Evolutionary conservation across 2,888 invertebrate species (phyloP).

Genomic region (Tachina fera): DNA sequence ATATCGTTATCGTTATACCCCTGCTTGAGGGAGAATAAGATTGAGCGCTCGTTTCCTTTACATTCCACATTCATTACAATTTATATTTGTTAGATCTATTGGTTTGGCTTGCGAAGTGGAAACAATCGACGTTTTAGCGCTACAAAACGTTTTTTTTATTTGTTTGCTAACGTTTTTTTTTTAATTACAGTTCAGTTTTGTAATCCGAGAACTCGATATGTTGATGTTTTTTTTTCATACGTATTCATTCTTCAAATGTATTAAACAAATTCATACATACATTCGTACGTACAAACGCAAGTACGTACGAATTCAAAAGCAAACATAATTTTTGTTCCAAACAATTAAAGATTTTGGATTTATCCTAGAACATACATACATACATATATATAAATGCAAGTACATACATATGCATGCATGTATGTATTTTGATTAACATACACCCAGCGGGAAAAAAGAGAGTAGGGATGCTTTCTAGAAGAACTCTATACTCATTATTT

Average conservation of each 20-base stretch:
- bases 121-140: slow-evolving; percentile 51
- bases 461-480: no score
- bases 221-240: no score
- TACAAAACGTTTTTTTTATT: slow-evolving; percentile 18
- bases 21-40: neutral
- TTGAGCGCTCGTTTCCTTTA: slow-evolving; percentile 3
- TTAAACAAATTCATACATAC: neutral
- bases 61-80: slow-evolving; percentile 38
- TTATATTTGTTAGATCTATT: slow-evolving; percentile 52
- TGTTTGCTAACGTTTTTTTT: neutral
- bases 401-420: no score
- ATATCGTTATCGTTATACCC: neutral
- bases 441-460: no score
- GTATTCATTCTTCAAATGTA: neutral
- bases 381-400: no score
- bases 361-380: no score
- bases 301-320: neutral
- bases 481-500: no score
- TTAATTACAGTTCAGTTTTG: neutral
- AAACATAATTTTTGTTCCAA: neutral
- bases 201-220: neutral
- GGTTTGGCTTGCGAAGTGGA: slow-evolving; percentile 48
- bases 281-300: neutral
- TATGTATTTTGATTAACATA: no score
- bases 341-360: no score